These are phyloP conservation scores for Catharus fuscescens DNA, from an alignment of 2,113 vertebrate genomes.

Conservation along the genomic window DNA sequence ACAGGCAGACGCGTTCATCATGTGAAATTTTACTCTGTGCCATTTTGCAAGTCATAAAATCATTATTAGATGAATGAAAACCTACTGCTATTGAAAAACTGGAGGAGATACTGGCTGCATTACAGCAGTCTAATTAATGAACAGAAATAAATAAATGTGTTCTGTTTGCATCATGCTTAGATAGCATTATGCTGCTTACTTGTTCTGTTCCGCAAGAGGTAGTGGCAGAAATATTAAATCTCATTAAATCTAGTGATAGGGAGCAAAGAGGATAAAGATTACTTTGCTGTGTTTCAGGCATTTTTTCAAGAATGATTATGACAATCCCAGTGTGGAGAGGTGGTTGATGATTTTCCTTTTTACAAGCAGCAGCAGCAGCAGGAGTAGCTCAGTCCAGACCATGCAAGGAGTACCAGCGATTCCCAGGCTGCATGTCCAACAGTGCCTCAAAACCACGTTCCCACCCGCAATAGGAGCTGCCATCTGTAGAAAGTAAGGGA, in stretches of 20 bases:
- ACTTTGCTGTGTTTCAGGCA: background rate
- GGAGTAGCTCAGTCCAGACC: background rate
- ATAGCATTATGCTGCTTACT: slow-evolving; percentile 24
- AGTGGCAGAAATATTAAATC: background rate
- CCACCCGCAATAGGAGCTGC: background rate
- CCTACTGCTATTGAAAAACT: background rate
- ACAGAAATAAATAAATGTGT: slow-evolving; percentile 45
- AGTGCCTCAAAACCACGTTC: background rate
- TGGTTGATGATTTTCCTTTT: background rate
- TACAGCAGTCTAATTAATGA: slow-evolving; percentile 55
- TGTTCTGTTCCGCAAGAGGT: background rate
- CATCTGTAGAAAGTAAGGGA: background rate
- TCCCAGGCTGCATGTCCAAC: background rate
- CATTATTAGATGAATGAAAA: slow-evolving; percentile 52
- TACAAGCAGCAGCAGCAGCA: background rate
- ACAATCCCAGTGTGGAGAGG: background rate
- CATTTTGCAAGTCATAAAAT: slow-evolving; percentile 45
- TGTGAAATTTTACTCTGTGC: background rate
- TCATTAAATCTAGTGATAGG: background rate
- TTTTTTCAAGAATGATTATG: background rate
- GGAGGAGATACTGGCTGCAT: slow-evolving; percentile 29
- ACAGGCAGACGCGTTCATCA: background rate
- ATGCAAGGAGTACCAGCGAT: background rate
- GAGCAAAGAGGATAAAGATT: background rate
- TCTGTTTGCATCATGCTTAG: background rate